These are phyloP conservation scores for Martes flavigula DNA, from an alignment of 2,797 vertebrate genomes.

Conservation along the genomic window DNA sequence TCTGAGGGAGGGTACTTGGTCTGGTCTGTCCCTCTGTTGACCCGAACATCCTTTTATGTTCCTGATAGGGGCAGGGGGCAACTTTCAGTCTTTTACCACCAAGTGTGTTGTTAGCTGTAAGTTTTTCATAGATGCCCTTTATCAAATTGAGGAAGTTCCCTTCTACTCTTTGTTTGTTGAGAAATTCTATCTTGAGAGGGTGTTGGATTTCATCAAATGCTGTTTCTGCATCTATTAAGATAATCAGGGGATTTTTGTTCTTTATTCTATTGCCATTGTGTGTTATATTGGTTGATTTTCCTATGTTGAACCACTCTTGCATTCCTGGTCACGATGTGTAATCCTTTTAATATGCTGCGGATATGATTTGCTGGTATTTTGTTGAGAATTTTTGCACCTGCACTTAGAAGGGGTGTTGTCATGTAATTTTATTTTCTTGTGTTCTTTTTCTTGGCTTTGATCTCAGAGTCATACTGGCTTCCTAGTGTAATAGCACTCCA, in stretches of 20 bases:
- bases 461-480: neutral
- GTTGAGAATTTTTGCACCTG: neutral
- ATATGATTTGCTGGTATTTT: neutral
- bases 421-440: neutral
- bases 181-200: neutral
- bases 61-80: neutral
- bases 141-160: neutral
- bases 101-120: neutral
- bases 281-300: neutral
- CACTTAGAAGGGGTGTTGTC: neutral
- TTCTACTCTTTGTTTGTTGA: neutral
- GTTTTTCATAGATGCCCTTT: neutral
- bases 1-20: neutral
- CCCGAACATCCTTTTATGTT: neutral
- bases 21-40: neutral
- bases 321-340: neutral
- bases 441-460: neutral
- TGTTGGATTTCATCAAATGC: neutral
- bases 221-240: neutral
- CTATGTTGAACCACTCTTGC: neutral
- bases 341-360: neutral
- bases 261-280: neutral
- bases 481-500: neutral
- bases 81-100: neutral
- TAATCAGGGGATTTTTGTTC: neutral